Base-by-base conservation (phyloP, 2,113 vertebrate species). In the Aegypius monachus region DNA sequence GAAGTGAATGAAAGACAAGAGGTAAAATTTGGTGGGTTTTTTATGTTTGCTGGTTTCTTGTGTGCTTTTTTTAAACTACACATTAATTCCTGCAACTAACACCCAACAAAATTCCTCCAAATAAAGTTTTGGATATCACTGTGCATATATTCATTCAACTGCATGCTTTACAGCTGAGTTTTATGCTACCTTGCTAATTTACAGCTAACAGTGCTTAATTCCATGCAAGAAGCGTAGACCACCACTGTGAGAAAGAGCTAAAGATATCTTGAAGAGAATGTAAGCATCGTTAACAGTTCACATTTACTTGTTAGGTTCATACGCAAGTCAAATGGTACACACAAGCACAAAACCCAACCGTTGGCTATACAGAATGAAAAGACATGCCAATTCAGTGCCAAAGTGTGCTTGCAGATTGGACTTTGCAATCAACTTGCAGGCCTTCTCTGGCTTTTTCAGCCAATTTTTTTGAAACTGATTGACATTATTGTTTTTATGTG, bases 171-270 rank as follows among this genome's bases (percentile, higher is more conserved):
- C n/a, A n/a, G n/a, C 63, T 79, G 55, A 66, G 77, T 23, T 83
- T 16, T 55, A 6, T 40, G 32, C 16, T 63, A 63, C 20, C 20
- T 89, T 74, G 50, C 32, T 84, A 74, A 65, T 95, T 88, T 93
- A 74, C 73, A 81, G 65, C 47, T 73, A 43, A 22, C 21, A n/a
- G 56, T 50, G 47, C 61, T 86, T 83, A 88, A 72, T 73, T 86
- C 67, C 34, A 16, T 0, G 0, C 6, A 36, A 78, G 32, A 73
- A 77, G 14, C 45, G 27, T 48, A 68, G 58, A 65, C 31, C 32
- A 73, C 47, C 40, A 53, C 43, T 53, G 36, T 48, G 43, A 86
- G 26, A 77, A 92, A 88, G 45, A 53, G 47, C 43, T 82, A 50
- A 94, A 92, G 40, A 15, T 47, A 8, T 8, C 8, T 34, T 22